Evolutionary conservation across 1,140 invertebrate genomes (phyloP).

Genomic region (Aphelenchoides avenae): DNA sequence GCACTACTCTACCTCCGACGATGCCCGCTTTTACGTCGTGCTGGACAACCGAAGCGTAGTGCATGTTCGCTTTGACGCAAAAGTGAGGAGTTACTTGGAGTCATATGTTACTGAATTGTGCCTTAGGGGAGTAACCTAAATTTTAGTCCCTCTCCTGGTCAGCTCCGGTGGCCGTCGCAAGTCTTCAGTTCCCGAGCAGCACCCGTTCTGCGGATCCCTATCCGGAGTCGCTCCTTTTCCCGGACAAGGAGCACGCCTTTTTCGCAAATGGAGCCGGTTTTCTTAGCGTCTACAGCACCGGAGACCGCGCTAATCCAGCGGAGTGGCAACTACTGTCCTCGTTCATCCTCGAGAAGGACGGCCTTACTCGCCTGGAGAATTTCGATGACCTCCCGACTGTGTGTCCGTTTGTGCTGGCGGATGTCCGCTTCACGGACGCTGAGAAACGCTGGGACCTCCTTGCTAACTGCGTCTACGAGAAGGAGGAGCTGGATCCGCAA

Average conservation of each 20-base stretch:
- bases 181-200: neutral
- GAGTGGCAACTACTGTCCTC: too few species aligned
- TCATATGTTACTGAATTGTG: too few species aligned
- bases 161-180: constrained; percentile 2
- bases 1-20: neutral
- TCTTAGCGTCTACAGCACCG: constrained; percentile 11
- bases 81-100: neutral
- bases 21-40: constrained; percentile 16
- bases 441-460: constrained; percentile 8
- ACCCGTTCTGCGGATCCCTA: constrained; percentile 1
- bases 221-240: constrained; percentile 11
- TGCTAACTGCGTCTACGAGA: constrained; percentile 1
- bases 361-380: neutral
- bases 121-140: neutral
- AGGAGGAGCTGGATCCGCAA: constrained; percentile 9
- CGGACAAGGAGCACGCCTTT: constrained; percentile 3
- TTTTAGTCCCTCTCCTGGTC: constrained; percentile 11
- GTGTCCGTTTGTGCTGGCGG: constrained; percentile 14
- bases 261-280: constrained; percentile 10
- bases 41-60: constrained; percentile 10
- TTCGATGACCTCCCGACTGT: neutral
- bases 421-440: constrained; percentile 19
- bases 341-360: neutral
- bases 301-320: constrained; percentile 14
- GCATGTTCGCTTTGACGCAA: constrained; percentile 12